Evolutionary conservation across 1,140 invertebrate species (phyloP).

Genomic region (Drosophila malerkotliana): DNA sequence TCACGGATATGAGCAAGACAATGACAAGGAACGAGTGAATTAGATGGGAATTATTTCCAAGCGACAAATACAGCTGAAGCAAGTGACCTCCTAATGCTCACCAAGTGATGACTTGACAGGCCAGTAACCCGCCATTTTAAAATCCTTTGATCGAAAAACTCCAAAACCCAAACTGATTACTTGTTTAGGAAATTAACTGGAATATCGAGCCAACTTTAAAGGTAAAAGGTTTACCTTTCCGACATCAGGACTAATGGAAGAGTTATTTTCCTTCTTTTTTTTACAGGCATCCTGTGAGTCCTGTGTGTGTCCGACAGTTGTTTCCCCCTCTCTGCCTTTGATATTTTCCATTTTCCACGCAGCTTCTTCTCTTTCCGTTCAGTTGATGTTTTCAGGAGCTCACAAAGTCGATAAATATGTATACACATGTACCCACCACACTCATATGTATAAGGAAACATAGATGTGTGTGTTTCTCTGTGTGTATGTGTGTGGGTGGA

Average conservation of each 20-base stretch:
- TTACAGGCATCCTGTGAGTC: slow-evolving; percentile 45
- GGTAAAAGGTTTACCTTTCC: not conserved
- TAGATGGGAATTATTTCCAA: slow-evolving; percentile 52
- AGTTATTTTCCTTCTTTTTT: slow-evolving; percentile 26
- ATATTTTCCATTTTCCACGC: slow-evolving; percentile 8
- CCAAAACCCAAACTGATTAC: not conserved
- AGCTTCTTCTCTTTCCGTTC: slow-evolving; percentile 68
- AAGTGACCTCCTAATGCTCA: slow-evolving; percentile 22
- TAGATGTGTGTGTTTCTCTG: not conserved
- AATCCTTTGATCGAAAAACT: not conserved
- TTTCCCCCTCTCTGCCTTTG: slow-evolving; percentile 7
- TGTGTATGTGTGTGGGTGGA: slow-evolving; percentile 25
- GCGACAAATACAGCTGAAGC: slow-evolving; percentile 19
- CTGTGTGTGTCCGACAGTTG: slow-evolving; percentile 17
- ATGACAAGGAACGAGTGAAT: slow-evolving; percentile 53
- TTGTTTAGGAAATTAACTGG: not conserved
- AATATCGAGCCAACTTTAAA: not conserved
- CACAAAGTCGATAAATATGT: slow-evolving; percentile 81
- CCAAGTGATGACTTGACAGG: slow-evolving; percentile 11
- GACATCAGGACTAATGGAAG: slow-evolving; percentile 81
- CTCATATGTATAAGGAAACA: not conserved
- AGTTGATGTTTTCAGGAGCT: slow-evolving; percentile 79
- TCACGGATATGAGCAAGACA: slow-evolving; percentile 58
- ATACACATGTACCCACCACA: slow-evolving; percentile 33
- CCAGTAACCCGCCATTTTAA: slow-evolving; percentile 33